Evolutionary conservation across 2,797 vertebrate species (phyloP), one percentile per base, ranked within the genome.

Genomic region (Ataeniobius toweri): DNA sequence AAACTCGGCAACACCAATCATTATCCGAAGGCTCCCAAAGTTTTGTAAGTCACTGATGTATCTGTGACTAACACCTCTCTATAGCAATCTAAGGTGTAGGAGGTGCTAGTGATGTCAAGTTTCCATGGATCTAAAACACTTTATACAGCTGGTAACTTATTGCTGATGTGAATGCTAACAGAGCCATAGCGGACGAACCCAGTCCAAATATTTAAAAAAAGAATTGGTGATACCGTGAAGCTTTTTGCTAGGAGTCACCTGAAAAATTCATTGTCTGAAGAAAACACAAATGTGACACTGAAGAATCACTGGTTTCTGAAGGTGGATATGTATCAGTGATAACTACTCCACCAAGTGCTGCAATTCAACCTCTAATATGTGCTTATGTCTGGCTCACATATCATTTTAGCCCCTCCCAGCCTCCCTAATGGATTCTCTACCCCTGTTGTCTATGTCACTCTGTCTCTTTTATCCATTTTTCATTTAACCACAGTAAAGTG

Each of bases 241-340:
- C 50, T 50, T 72, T 84, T 73, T 44, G 67, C 77, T 73, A 9
- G 8, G 73, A 69, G 73, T n/a, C 31, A 28, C 74, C 76, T 48
- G 9, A n/a, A 75, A 68, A 81, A 78, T 73, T 74, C 73, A 70
- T 76, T 63, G 79, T 84, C 79, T 79, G 1, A 2, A 78, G 82
- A 80, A 75, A 80, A 78, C 73, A 44, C 81, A 86, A 86, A 86
- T 65, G 71, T 88, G 88, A 83, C 89, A 83, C 74, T 91, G 91
- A 93, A 93, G 82, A 92, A 92, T 89, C 85, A 84, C 81, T 24
- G 65, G 72, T 73, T 85, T 88, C 80, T 80, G 65, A 79, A 85
- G 84, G 82, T 85, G 84, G 85, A 89, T 89, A 90, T 90, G 82
- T 78, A 84, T 93, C 89, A 89, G n/a, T 80, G 88, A 87, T 90